A percentile compares a stretch with the other conserved stretches of the same genome.
Conservation (phyloP, 1,140 invertebrate species). For the Plectrocnemia conspersa region DNA sequence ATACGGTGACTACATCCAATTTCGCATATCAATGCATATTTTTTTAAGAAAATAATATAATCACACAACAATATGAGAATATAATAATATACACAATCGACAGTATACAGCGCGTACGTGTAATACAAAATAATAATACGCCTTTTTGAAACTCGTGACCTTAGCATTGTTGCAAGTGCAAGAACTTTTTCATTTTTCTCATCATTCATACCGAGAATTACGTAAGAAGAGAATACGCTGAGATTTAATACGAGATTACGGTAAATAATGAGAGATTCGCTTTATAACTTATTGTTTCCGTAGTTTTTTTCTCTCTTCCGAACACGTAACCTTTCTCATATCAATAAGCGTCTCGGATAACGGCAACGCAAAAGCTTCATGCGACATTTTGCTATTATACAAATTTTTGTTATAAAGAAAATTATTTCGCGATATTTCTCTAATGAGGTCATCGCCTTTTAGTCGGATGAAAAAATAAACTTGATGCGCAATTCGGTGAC, state of each 20-base stretch:
- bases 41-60: no score
- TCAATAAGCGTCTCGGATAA: neutral
- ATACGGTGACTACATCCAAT: no score
- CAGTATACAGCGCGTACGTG: neutral
- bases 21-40: no score
- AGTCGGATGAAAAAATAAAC: constrained; percentile 2
- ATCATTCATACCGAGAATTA: constrained; percentile 14
- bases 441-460: neutral
- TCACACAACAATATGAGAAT: neutral
- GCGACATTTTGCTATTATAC: neutral
- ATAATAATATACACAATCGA: neutral
- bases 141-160: constrained; percentile 11
- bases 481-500: constrained; percentile 13
- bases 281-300: constrained; percentile 23
- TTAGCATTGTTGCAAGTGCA: constrained; percentile 17
- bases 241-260: constrained; percentile 21
- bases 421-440: neutral
- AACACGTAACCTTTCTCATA: neutral
- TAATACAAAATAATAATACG: constrained; percentile 3
- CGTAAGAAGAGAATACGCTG: constrained; percentile 11
- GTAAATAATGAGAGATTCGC: constrained; percentile 24
- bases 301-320: neutral
- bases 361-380: neutral
- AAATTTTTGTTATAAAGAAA: neutral
- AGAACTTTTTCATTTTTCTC: constrained; percentile 17